These are phyloP conservation scores for Yponomeuta cagnagella DNA, from an alignment of 2,888 invertebrate species.

Conservation along the genomic window DNA sequence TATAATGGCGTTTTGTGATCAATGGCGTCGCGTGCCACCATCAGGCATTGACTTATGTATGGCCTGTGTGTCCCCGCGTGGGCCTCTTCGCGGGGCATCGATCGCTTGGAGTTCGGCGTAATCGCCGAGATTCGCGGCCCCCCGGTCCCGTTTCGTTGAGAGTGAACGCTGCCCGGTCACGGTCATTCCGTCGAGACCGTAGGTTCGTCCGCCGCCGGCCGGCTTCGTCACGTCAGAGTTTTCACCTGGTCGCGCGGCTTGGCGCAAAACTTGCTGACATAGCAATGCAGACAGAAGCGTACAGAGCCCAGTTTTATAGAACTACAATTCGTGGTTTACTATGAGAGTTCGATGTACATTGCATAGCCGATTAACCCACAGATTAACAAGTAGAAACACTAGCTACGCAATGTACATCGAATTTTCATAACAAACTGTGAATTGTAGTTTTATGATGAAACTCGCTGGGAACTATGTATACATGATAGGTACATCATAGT, in stretches of 20 bases:
- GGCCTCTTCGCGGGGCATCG: constrained; percentile 26
- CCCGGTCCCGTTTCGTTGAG: constrained; percentile 45
- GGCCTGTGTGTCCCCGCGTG: constrained; percentile 7
- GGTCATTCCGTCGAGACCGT: constrained; percentile 34
- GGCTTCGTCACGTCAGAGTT: constrained; percentile 43
- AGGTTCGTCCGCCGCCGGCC: constrained; percentile 26
- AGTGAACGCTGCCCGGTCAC: constrained; percentile 57
- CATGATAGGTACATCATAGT: too few species aligned
- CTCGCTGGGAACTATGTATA: too few species aligned
- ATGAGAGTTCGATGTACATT: too few species aligned
- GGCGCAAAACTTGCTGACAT: background rate
- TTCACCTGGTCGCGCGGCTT: constrained; percentile 25
- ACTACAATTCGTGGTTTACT: too few species aligned
- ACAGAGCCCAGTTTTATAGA: too few species aligned
- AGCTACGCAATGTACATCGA: too few species aligned
- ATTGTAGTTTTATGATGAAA: too few species aligned
- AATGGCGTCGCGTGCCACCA: background rate
- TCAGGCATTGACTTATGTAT: constrained; percentile 3
- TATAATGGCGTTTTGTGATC: background rate
- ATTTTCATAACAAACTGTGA: too few species aligned
- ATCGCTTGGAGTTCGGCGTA: constrained; percentile 30
- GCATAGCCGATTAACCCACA: too few species aligned
- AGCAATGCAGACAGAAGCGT: too few species aligned
- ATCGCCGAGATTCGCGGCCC: constrained; percentile 31
- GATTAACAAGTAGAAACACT: too few species aligned